phyloP scores from a whole-genome alignment of 2,888 invertebrate genomes.

The Cosmorhoe ocellata region DNA sequence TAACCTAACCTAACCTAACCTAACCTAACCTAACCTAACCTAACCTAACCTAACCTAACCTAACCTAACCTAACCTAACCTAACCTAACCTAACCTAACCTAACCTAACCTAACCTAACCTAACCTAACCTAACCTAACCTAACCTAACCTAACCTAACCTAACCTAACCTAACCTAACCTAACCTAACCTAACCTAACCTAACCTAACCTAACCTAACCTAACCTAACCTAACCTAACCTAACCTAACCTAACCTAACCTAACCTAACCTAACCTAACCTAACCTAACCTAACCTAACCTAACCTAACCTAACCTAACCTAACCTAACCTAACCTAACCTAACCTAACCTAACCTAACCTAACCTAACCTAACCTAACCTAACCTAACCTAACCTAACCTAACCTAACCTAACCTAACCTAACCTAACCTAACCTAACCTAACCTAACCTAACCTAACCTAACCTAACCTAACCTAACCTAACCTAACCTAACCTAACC shows the following conservation, averaged over 20 bases:
- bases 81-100: slow-evolving; percentile 31
- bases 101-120: slow-evolving; percentile 35
- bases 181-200: slow-evolving; percentile 24
- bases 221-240: slow-evolving; percentile 26
- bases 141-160: slow-evolving; percentile 26
- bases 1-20: slow-evolving; percentile 17
- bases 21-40: slow-evolving; percentile 21
- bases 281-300: slow-evolving; percentile 22
- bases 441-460: slow-evolving; percentile 12
- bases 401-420: slow-evolving; percentile 13
- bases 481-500: slow-evolving; percentile 15
- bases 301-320: slow-evolving; percentile 23
- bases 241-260: not conserved
- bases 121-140: slow-evolving; percentile 33
- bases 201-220: slow-evolving; percentile 25
- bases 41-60: slow-evolving; percentile 21
- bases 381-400: slow-evolving; percentile 18
- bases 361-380: slow-evolving; percentile 14
- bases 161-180: slow-evolving; percentile 26
- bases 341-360: slow-evolving; percentile 12
- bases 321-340: slow-evolving; percentile 10
- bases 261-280: slow-evolving; percentile 22
- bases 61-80: slow-evolving; percentile 24
- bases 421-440: slow-evolving; percentile 13
- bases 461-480: slow-evolving; percentile 15